phyloP scores from a whole-genome alignment of 2,113 vertebrate genomes.

The Prinia subflava region DNA sequence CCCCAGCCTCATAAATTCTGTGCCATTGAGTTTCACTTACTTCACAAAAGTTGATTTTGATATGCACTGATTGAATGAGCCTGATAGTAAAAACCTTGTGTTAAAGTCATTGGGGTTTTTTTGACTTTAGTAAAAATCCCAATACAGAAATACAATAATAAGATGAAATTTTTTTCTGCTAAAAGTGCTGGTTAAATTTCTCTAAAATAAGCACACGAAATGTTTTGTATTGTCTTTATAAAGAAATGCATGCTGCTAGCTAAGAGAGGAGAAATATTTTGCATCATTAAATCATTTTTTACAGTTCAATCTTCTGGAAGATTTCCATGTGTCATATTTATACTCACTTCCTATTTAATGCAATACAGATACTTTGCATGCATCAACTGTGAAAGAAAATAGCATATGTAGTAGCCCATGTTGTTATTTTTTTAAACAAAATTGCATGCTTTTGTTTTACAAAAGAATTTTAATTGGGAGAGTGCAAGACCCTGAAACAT shows the following conservation, averaged over 20 bases:
- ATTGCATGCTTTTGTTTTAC: constrained; percentile 43
- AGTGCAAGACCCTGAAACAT: constrained; percentile 27
- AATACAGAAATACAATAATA: not conserved
- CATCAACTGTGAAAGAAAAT: not conserved
- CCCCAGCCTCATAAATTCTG: rapidly evolving
- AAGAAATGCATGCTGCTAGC: not conserved
- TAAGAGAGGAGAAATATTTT: constrained; percentile 11
- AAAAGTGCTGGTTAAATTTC: not conserved
- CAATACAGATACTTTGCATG: constrained; percentile 1
- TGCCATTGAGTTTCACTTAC: not conserved
- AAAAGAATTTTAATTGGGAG: constrained; percentile 45
- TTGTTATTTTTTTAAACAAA: not conserved
- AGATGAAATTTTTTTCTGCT: not conserved
- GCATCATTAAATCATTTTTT: not conserved
- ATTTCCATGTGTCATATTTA: not conserved
- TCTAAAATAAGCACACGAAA: constrained; percentile 7
- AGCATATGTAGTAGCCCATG: not conserved
- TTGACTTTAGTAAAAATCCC: not conserved
- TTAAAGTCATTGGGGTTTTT: not conserved
- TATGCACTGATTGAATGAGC: not conserved
- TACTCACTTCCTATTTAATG: constrained; percentile 41
- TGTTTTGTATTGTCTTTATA: not conserved
- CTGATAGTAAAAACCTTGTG: not conserved
- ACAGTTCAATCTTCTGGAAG: constrained; percentile 15
- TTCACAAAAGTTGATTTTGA: not conserved